A percentile compares a stretch with the other conserved stretches of the same genome.
Evolutionary conservation across 2,113 vertebrate genomes (phyloP).

Genomic region (Coracopsis vasa): DNA sequence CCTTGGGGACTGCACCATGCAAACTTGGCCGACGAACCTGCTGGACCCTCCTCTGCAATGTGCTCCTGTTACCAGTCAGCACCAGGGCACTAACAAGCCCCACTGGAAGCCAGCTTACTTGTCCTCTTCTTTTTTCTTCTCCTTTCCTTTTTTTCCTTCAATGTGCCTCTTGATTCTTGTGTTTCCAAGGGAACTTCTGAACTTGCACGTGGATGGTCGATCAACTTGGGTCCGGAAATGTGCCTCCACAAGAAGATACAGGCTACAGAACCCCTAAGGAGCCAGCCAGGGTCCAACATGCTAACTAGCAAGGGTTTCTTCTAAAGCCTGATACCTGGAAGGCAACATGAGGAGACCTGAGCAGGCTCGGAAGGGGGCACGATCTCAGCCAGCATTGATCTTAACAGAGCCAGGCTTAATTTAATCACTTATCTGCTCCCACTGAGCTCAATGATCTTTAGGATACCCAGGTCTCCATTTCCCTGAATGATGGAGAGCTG

Average conservation of each 20-base stretch:
- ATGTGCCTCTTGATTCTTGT: neutral
- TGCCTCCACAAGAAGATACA: neutral
- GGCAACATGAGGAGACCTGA: neutral
- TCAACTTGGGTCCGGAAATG: neutral
- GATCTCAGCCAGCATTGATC: neutral
- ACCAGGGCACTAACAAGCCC: neutral
- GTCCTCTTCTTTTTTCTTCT: neutral
- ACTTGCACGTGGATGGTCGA: neutral
- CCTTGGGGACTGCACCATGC: fast-evolving
- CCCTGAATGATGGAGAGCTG: neutral
- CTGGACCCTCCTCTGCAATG: neutral
- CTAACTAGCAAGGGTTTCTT: neutral
- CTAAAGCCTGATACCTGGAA: neutral
- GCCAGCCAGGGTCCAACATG: neutral
- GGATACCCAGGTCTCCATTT: neutral
- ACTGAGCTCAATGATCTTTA: neutral
- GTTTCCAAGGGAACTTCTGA: neutral
- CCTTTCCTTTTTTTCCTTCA: neutral
- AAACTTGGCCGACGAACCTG: neutral
- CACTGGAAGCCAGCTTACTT: neutral
- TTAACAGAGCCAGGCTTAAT: neutral
- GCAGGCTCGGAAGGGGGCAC: neutral
- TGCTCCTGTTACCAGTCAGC: neutral
- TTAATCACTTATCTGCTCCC: neutral
- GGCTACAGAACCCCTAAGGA: neutral